Evolutionary conservation across 1,140 invertebrate species (phyloP), one percentile per base, ranked within the genome.

Genomic region (Apolygus lucorum): DNA sequence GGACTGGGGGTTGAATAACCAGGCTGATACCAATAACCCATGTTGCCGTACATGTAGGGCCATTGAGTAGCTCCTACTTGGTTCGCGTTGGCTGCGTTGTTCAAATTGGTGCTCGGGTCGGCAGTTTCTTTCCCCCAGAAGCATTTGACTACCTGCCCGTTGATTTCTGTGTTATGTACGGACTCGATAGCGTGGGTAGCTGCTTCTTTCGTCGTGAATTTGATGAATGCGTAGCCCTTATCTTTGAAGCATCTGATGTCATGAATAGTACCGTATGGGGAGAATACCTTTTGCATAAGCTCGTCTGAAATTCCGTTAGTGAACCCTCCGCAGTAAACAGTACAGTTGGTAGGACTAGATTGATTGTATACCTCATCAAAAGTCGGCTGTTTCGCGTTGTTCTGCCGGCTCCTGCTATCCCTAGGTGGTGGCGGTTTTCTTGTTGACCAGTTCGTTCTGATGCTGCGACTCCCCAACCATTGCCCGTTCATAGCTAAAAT

Each of bases 401-500:
- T 72, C 52, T 74, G 71, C 14, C 73, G 59, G 17, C 73, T 72
- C 64, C 71, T 52, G 26, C 52, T 70, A 77, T 82, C 85, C 79
- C 84, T 82, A 76, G 92, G 86, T 74, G 91, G 85, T 68, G 94
- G 88, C 67, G 96, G 90, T 83, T 99, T 99, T 75, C 97, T 87
- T 17, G 96, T 98, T 8, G 97, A 98, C 97, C 97, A 99, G 81
- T 99, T 99, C 72, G 98, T 99, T 78, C 97, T 87, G 82, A 99
- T 99, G 77, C 95, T 94, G 72, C 97, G 85, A 64, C 92, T 94
- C 1, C 98, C 98, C 52, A 99, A 83, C 96, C 96, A 99, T 79
- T 99, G 96, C 4, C 97, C 97, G 80, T 99, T 99, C 98, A 99
- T 99, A 65, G 91, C 88, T 69, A 88, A 85, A 73, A 99, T 99